These are phyloP conservation scores for Protonemura montana DNA, from an alignment of 2,888 invertebrate species.

Conservation along the genomic window DNA sequence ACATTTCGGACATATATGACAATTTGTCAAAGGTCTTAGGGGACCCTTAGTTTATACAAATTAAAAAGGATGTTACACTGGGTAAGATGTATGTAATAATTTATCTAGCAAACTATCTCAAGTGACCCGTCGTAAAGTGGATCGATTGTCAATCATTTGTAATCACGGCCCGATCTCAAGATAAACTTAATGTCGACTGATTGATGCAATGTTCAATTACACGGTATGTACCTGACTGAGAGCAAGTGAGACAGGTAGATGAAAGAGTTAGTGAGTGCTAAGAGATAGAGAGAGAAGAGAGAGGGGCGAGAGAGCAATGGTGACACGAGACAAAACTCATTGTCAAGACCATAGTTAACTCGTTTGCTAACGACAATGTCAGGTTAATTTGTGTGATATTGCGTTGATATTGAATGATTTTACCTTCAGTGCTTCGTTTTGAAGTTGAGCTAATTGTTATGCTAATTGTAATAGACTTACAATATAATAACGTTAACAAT, in stretches of 20 bases:
- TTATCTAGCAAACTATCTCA: neutral
- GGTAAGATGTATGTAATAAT: no score
- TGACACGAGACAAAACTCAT: neutral
- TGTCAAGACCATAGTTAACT: neutral
- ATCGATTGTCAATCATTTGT: neutral
- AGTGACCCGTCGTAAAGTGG: neutral
- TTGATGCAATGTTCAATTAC: constrained; percentile 2
- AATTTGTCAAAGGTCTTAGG: no score
- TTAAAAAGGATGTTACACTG: no score
- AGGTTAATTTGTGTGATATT: neutral
- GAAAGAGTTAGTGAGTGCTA: neutral
- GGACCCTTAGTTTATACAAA: no score
- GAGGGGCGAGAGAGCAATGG: neutral
- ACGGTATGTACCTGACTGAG: neutral
- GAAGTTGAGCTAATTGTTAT: neutral
- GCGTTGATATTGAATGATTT: neutral
- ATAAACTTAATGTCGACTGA: neutral
- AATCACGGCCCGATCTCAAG: neutral
- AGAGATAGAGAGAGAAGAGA: neutral
- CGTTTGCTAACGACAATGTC: neutral
- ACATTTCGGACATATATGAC: no score
- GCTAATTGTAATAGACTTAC: no score
- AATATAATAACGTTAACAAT: no score
- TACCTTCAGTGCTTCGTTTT: neutral
- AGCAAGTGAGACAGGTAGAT: neutral